phyloP scores from a whole-genome alignment of 2,797 vertebrate species.

The Paramormyrops hopkinsi region DNA sequence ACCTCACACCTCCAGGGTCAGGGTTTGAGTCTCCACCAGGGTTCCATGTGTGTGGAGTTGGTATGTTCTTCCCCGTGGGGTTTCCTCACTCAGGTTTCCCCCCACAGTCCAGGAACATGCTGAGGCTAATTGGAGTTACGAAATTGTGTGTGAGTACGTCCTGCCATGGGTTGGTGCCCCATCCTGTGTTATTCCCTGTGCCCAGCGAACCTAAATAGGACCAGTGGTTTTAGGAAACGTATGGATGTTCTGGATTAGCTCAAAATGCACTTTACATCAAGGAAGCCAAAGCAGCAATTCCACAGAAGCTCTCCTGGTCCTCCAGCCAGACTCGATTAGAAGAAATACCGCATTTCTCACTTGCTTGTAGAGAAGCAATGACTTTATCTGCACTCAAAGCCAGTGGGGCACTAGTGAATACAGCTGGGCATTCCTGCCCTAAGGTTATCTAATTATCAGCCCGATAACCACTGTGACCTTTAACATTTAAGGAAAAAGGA shows the following conservation, averaged over 20 bases:
- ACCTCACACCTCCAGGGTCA: neutral
- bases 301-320: slow-evolving; percentile 12
- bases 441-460: slow-evolving; percentile 66
- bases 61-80: neutral
- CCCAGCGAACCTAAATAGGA: neutral
- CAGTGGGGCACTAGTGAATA: slow-evolving; percentile 37
- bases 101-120: neutral
- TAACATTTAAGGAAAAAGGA: slow-evolving; percentile 57
- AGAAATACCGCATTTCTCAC: slow-evolving; percentile 29
- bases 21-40: neutral
- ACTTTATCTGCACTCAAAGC: slow-evolving; percentile 43
- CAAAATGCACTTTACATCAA: neutral
- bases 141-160: neutral
- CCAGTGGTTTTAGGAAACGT: neutral
- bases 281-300: neutral
- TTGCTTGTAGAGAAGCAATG: slow-evolving; percentile 51
- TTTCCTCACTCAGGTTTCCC: neutral
- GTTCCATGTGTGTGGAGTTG: neutral
- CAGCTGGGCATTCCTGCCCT: slow-evolving; percentile 50
- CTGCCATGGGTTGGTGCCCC: neutral
- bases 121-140: neutral
- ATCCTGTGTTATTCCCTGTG: neutral
- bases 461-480: slow-evolving; percentile 66
- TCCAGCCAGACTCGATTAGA: slow-evolving; percentile 30
- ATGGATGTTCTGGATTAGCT: neutral